phyloP scores from a whole-genome alignment of 1,140 invertebrate species.

The Samia ricini region DNA sequence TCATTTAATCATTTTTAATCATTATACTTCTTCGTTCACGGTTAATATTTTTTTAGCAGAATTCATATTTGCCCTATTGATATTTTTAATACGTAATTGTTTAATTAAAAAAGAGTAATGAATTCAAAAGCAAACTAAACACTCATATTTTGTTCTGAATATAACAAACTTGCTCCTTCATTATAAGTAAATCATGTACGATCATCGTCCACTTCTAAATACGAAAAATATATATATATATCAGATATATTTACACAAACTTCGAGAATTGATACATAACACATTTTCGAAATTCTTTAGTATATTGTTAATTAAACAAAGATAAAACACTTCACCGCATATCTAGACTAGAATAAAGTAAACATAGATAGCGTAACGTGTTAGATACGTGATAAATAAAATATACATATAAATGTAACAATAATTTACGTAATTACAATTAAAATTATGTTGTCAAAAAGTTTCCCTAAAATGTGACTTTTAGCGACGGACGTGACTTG shows the following conservation, averaged over 20 bases:
- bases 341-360: neutral
- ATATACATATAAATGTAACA: too few species aligned
- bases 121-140: too few species aligned
- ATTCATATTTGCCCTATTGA: too few species aligned
- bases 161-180: too few species aligned
- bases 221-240: neutral
- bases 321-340: neutral
- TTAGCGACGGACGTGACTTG: conserved; percentile 52
- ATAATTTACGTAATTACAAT: too few species aligned
- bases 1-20: too few species aligned
- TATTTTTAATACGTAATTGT: too few species aligned
- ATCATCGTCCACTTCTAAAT: neutral
- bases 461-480: conserved; percentile 51
- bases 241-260: neutral
- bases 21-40: too few species aligned
- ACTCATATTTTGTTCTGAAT: too few species aligned
- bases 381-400: neutral
- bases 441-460: too few species aligned
- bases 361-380: neutral
- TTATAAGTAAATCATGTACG: neutral
- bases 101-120: too few species aligned
- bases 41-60: too few species aligned
- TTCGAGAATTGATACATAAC: neutral
- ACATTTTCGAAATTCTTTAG: neutral
- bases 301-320: neutral